Evolutionary conservation across 1,140 invertebrate species (phyloP).

Genomic region (Neodiprion fabricii): DNA sequence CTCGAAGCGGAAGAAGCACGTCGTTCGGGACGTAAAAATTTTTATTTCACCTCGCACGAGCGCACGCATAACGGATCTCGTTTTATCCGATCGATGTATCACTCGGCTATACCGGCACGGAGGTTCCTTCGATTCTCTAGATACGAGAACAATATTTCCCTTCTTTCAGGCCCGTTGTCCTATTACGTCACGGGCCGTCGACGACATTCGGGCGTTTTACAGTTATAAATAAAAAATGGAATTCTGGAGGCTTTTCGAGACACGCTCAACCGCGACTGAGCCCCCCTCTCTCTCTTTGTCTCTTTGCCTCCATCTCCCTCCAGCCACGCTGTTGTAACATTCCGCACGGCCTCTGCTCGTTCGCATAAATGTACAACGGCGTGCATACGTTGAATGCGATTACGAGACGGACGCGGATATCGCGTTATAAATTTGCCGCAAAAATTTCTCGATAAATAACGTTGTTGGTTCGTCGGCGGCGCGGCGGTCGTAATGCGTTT

Average conservation of each 20-base stretch:
- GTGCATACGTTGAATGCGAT: neutral
- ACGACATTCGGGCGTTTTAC: neutral
- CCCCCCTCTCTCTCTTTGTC: slow-evolving; percentile 3
- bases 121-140: too few species aligned
- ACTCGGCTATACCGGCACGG: too few species aligned
- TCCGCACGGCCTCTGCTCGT: slow-evolving; percentile 19
- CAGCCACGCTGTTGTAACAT: slow-evolving; percentile 15
- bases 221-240: neutral
- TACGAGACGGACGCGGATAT: neutral
- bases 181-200: slow-evolving; percentile 4
- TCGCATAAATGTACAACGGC: neutral
- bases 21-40: too few species aligned
- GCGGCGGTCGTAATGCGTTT: neutral
- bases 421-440: too few species aligned
- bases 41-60: too few species aligned
- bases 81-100: too few species aligned
- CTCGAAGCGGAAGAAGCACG: too few species aligned
- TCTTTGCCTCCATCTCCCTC: slow-evolving; percentile 7
- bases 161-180: neutral
- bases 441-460: neutral
- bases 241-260: neutral
- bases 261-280: neutral
- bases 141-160: too few species aligned
- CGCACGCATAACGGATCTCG: too few species aligned
- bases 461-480: neutral